Evolutionary conservation across 1,140 invertebrate genomes (phyloP), one percentile per base, ranked within the genome.

Genomic region (Drosophila arizonae): DNA sequence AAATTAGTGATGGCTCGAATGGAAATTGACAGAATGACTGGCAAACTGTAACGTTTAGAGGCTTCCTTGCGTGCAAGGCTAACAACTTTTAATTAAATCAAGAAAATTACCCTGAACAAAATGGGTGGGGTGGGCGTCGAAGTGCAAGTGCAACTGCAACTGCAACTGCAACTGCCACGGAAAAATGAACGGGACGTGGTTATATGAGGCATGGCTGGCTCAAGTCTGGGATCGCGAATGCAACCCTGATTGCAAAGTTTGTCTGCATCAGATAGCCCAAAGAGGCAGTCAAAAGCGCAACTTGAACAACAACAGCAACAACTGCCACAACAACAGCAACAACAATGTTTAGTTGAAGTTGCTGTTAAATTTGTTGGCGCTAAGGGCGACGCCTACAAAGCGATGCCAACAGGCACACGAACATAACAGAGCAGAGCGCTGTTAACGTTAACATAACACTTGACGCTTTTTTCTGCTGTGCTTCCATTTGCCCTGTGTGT

Each of bases 1-100:
- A 72, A 66, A 58, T 54, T 46, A 67, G 45, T 72, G 70, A 72
- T 72, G 41, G 64, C 28, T 43, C 21, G 65, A 51, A 43, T 43
- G 55, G 36, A 71, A 65, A 52, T 36, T 46, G 55, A 21, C 13
- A 13, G 65, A 67, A 60, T 67, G 39, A 41, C 46, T 3, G 52
- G 33, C 17, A 65, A 71, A 57, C 43, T 36, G 28, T 43, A 39
- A 28, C 46, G 21, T 28, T 55, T 63, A 50, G 69, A 36, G 36
- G 33, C 30, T 15, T 60, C 28, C 24, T 68, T 70, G 72, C 81
- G 80, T 85, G 81, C 73, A 52, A 64, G 24, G 41, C 0, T 21
- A 4, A 26, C 63, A 85, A 86, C 48, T 86, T 85, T 87, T 82
- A 86, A 86, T 86, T 82, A 86, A 86, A 86, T 87, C 81, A 82